Evolutionary conservation across 2,888 invertebrate species (phyloP), one percentile per base, ranked within the genome.

Genomic region (Lottia gigantea): DNA sequence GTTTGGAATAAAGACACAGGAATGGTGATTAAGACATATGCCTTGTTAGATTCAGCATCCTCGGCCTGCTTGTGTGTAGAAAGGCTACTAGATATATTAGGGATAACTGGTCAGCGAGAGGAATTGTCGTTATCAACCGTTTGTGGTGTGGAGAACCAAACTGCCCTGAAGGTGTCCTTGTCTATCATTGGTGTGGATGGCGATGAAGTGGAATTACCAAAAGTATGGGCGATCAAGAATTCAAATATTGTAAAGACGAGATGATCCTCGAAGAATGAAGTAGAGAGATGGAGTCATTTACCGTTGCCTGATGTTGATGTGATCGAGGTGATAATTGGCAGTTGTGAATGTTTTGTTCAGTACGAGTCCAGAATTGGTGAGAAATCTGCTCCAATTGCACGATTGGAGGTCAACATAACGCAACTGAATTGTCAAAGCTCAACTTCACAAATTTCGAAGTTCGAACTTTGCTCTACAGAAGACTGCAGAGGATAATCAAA

Each of bases 401-500:
- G 49, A 49, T 49, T n/a, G 49, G 49, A n/a, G 49, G 49, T 49
- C 15, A n/a, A 49, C 49, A 49, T 4, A 49, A 3, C 4, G 6
- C 49, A 4, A n/a, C 6, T n/a, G 15, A 15, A n/a, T 49, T n/a
- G 49, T 4, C 4, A 8, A 11, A 49, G 49, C 6, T 49, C 6
- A 49, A 49, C 49, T 49, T 49, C n/a, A n/a, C n/a, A n/a, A 49
- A 49, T n/a, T n/a, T 49, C 6, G 49, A 49, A n/a, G n/a, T n/a
- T n/a, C n/a, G n/a, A n/a, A n/a, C 46, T 69, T 46, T 46, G 64
- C 69, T 16, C 64, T 69, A 15, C 31, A 46, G 23, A 12, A 40
- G 26, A 69, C 64, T 23, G 55, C 69, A n/a, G 26, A 14, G 19
- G 69, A 64, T 46, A 65, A 64, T 46, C n/a, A 26, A 64, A 26